Percentiles rank a stretch among this genome's conserved stretches.
Conservation (phyloP, 2,797 vertebrate genomes). For the Mormyrus hasselquistii region DNA sequence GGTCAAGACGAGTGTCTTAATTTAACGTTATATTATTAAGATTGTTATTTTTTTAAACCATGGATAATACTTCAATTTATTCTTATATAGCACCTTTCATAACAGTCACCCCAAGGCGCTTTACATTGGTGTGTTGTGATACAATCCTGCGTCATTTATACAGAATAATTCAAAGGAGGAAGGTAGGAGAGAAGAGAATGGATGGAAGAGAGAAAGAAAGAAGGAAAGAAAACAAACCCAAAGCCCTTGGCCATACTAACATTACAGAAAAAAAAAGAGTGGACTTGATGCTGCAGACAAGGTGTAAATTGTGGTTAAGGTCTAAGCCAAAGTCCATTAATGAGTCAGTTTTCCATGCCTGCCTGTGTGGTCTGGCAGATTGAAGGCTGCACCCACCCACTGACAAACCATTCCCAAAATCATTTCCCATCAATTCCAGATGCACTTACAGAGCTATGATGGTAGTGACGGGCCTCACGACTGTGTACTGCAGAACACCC, state of each 20-base stretch:
- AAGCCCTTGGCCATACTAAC: neutral
- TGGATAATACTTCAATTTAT: neutral
- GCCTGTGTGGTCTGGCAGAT: neutral
- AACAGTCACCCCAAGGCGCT: neutral
- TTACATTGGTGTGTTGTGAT: neutral
- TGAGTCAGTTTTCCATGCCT: neutral
- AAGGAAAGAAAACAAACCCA: neutral
- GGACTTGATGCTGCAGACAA: neutral
- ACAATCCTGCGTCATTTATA: neutral
- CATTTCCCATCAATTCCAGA: neutral
- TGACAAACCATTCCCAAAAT: neutral
- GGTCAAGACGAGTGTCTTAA: neutral
- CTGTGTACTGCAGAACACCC: constrained; percentile 94
- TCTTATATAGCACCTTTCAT: neutral
- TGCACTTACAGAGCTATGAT: constrained; percentile 88
- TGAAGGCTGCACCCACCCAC: neutral
- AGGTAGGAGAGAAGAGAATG: neutral
- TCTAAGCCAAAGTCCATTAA: neutral
- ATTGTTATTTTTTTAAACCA: neutral
- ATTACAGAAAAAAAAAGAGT: neutral
- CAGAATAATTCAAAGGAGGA: neutral
- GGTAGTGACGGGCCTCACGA: constrained; percentile 90
- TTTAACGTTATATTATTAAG: too few relatives aligned
- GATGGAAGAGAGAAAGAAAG: neutral
- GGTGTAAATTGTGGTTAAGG: neutral